These are phyloP conservation scores for Pagetopsis macropterus DNA, from an alignment of 2,797 vertebrate genomes.

Conservation along the genomic window DNA sequence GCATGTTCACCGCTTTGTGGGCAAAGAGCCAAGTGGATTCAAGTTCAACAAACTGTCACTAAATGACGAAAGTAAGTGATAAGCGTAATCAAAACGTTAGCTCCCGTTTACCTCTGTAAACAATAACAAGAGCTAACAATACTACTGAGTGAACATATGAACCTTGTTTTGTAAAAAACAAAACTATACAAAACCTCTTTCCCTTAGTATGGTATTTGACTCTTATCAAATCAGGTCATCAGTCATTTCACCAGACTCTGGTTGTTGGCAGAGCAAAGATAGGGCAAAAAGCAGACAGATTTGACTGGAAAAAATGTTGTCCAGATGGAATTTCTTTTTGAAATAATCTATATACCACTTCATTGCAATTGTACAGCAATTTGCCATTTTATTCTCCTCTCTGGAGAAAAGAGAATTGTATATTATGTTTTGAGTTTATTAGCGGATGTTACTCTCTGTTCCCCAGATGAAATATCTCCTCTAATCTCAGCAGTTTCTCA, in stretches of 20 bases:
- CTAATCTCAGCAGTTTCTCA: constrained; percentile 27
- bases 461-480: constrained; percentile 22
- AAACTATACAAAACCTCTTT: background rate
- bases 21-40: constrained; percentile 92
- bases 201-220: background rate
- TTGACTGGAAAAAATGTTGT: background rate
- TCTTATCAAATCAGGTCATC: constrained; percentile 7
- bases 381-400: background rate
- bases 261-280: background rate
- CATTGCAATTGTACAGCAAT: background rate
- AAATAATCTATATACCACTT: background rate
- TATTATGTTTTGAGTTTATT: constrained; percentile 28
- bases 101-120: background rate
- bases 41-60: constrained; percentile 92
- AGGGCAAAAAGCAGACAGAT: background rate
- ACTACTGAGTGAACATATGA: background rate
- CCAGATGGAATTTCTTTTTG: background rate
- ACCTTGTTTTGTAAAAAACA: background rate
- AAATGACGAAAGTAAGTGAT: constrained; percentile 86
- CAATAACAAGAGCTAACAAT: background rate
- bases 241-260: background rate
- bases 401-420: background rate
- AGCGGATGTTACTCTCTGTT: background rate
- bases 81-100: background rate
- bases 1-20: constrained; percentile 87